Evolutionary conservation across 2,888 invertebrate species (phyloP).

Genomic region (Bellardia bayeri): DNA sequence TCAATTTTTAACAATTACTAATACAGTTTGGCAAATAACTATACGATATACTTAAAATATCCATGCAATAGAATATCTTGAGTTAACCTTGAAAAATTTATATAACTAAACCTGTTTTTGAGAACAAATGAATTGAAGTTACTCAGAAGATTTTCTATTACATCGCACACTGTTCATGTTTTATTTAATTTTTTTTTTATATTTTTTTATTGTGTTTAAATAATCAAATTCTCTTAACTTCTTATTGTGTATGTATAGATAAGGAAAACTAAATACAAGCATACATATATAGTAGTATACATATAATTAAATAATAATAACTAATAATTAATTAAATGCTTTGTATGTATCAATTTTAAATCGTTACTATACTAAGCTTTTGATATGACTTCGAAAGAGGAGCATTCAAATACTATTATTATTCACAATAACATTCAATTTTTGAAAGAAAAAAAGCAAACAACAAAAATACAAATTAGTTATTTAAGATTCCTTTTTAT

Average conservation of each 20-base stretch:
- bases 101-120: too few species aligned
- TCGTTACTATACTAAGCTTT: conserved; percentile 51
- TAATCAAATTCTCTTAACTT: background rate
- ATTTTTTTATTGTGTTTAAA: background rate
- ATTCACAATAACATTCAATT: conserved; percentile 57
- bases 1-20: background rate
- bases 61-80: too few species aligned
- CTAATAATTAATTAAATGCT: conserved; percentile 47
- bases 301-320: conserved; percentile 25
- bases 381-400: conserved; percentile 8
- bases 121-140: too few species aligned
- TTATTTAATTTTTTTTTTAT: background rate
- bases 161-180: background rate
- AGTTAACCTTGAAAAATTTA: too few species aligned
- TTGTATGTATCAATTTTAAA: conserved; percentile 54
- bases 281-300: conserved; percentile 26
- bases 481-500: conserved; percentile 60
- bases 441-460: conserved; percentile 37
- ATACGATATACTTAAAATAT: too few species aligned
- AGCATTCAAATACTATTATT: conserved; percentile 31
- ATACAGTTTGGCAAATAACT: too few species aligned
- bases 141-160: too few species aligned
- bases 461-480: conserved; percentile 67
- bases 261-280: background rate
- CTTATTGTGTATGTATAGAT: background rate